A percentile compares a stretch with the other conserved stretches of the same genome.
phyloP scores from a whole-genome alignment of 2,113 vertebrate species.

The Phylloscopus whistleri region DNA sequence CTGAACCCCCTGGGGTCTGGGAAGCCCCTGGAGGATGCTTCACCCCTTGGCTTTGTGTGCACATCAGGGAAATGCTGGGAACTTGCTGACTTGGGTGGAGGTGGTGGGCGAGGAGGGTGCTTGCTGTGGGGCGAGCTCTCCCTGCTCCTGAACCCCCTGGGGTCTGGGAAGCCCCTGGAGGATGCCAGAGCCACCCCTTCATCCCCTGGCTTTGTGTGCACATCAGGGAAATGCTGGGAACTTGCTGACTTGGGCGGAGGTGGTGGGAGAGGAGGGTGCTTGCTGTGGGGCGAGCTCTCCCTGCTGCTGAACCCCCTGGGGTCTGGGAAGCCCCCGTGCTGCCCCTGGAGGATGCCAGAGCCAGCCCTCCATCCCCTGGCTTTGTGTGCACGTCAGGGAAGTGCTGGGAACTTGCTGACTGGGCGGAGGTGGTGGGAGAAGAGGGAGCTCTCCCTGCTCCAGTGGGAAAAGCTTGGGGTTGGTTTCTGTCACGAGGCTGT shows the following conservation, averaged over 20 bases:
- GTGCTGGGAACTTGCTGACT: not conserved
- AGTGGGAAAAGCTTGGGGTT: fast-evolving
- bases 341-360: not conserved
- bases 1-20: fast-evolving
- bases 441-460: not conserved
- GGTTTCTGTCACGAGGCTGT: fast-evolving
- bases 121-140: no score
- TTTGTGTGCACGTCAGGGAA: not conserved
- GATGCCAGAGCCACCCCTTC: not conserved
- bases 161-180: fast-evolving
- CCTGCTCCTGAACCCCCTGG: not conserved
- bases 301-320: fast-evolving
- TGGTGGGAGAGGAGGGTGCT: not conserved
- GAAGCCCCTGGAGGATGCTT: not conserved
- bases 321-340: fast-evolving
- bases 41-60: no score
- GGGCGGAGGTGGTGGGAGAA: not conserved
- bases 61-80: no score
- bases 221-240: not conserved
- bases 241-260: not conserved
- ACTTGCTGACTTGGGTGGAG: no score
- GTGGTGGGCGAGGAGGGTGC: no score
- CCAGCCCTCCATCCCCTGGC: not conserved
- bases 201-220: not conserved
- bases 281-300: no score